Evolutionary conservation across 1,140 invertebrate species (phyloP).

Genomic region (Drosophila lacertosa): DNA sequence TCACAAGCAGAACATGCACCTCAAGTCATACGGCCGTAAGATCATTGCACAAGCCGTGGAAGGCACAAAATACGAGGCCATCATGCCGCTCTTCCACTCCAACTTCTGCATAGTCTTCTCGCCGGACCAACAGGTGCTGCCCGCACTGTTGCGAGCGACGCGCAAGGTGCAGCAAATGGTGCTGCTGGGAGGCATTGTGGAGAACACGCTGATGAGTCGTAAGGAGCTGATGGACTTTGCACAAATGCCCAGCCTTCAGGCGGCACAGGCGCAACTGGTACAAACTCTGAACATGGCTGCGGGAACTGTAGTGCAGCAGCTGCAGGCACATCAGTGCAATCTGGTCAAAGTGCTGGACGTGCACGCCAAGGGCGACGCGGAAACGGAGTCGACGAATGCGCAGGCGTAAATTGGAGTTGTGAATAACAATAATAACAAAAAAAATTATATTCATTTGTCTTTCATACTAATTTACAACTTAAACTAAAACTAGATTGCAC

Average conservation of each 20-base stretch:
- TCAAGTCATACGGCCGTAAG: conserved; percentile 86
- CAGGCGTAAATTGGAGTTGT: conserved; percentile 32
- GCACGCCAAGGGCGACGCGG: conserved; percentile 78
- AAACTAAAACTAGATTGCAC: conserved; percentile 78
- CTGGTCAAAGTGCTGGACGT: conserved; percentile 87
- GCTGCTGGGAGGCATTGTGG: conserved; percentile 88
- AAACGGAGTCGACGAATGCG: conserved; percentile 52
- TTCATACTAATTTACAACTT: conserved; percentile 60
- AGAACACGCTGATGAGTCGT: conserved; percentile 87
- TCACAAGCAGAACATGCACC: conserved; percentile 87
- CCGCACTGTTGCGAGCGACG: conserved; percentile 86
- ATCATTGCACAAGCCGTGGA: conserved; percentile 87
- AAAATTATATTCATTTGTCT: conserved; percentile 57
- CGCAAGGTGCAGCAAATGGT: conserved; percentile 87
- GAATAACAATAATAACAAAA: conserved; percentile 50
- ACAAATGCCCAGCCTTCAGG: conserved; percentile 86
- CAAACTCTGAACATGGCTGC: conserved; percentile 87
- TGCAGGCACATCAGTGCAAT: conserved; percentile 88
- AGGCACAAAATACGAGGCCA: conserved; percentile 86
- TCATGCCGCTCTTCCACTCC: conserved; percentile 86
- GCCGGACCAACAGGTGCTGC: conserved; percentile 85
- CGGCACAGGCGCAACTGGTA: conserved; percentile 87
- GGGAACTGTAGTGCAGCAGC: conserved; percentile 86
- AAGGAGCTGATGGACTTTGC: conserved; percentile 88
- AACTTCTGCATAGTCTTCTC: conserved; percentile 88